phyloP scores from a whole-genome alignment of 2,113 vertebrate species.

The Platycercus adscitus region DNA sequence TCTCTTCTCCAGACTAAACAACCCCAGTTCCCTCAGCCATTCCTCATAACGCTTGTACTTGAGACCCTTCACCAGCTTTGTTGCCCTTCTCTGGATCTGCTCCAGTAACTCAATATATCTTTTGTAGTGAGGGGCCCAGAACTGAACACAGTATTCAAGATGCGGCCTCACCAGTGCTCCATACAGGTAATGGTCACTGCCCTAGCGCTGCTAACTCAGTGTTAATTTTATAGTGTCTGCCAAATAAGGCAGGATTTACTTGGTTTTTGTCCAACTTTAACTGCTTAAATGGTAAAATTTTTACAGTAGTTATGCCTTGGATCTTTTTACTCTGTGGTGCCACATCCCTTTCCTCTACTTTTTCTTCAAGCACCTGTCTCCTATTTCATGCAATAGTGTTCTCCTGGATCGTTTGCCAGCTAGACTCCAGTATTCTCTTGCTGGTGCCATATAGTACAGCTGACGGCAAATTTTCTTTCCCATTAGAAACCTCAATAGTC shows the following conservation, averaged over 20 bases:
- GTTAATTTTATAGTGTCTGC: neutral
- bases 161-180: neutral
- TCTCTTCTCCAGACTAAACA: neutral
- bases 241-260: neutral
- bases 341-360: neutral
- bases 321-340: neutral
- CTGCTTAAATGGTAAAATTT: neutral
- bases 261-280: neutral
- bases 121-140: neutral
- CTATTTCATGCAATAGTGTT: neutral
- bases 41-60: accelerated
- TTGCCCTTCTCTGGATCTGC: neutral
- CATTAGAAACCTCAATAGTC: neutral
- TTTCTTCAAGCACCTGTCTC: neutral
- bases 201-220: neutral
- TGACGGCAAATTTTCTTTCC: neutral
- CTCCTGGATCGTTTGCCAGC: neutral
- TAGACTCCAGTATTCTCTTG: neutral
- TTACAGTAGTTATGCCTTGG: neutral
- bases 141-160: accelerated
- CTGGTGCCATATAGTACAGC: neutral
- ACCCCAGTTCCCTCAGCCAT: neutral
- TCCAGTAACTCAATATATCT: neutral
- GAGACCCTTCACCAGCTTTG: neutral
- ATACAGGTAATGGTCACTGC: neutral